A percentile compares a stretch with the other conserved stretches of the same genome.
phyloP scores from a whole-genome alignment of 2,113 vertebrate genomes.

The Siniperca knerii region DNA sequence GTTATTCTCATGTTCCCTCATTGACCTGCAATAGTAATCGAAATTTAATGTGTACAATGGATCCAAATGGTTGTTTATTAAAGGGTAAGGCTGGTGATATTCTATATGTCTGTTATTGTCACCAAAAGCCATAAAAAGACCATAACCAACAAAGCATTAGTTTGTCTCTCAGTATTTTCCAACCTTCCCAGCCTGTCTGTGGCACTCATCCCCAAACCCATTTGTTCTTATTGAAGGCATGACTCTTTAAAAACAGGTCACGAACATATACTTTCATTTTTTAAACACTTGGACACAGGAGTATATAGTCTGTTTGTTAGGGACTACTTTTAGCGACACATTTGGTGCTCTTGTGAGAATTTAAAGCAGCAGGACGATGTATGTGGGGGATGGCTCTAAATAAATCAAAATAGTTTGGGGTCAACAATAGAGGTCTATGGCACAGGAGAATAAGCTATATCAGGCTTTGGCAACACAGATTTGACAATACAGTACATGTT shows the following conservation, averaged over 20 bases:
- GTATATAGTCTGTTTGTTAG: neutral
- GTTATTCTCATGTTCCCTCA: neutral
- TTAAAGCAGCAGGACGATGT: neutral
- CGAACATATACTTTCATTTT: neutral
- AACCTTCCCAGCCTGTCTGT: neutral
- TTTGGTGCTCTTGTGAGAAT: neutral
- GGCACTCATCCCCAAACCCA: neutral
- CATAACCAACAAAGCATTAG: neutral
- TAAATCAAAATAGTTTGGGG: neutral
- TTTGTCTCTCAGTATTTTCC: neutral
- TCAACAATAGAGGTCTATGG: too few species aligned
- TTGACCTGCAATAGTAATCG: neutral
- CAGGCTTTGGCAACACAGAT: neutral
- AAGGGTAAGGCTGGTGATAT: neutral
- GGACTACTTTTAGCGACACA: neutral
- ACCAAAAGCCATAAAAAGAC: neutral
- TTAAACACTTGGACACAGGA: neutral
- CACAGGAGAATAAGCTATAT: neutral
- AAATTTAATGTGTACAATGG: conserved; percentile 20
- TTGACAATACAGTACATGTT: neutral
- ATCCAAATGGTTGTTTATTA: conserved; percentile 7
- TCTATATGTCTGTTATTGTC: neutral
- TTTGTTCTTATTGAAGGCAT: neutral
- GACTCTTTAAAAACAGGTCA: neutral
- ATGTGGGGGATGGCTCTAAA: neutral